Evolutionary conservation across 2,797 vertebrate species (phyloP).

Genomic region (Poecilia picta): DNA sequence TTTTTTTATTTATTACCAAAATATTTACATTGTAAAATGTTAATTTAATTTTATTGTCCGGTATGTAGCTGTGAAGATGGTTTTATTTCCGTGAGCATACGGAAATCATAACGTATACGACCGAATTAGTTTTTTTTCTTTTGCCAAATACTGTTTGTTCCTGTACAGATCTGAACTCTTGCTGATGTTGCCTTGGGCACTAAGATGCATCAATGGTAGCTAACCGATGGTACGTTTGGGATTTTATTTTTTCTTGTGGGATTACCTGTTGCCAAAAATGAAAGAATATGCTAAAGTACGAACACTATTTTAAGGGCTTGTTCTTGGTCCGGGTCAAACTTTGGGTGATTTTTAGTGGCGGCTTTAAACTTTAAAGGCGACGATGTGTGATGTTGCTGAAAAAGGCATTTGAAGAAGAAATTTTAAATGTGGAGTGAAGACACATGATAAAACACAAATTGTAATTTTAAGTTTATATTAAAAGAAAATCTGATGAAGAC

Average conservation of each 20-base stretch:
- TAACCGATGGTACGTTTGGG: conserved; percentile 54
- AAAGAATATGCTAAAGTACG: conserved; percentile 36
- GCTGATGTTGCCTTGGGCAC: conserved; percentile 81
- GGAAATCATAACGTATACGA: conserved; percentile 38
- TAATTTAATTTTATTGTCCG: conserved; percentile 55
- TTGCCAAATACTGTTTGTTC: conserved; percentile 78
- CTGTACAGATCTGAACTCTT: conserved; percentile 69
- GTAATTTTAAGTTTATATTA: conserved; percentile 82
- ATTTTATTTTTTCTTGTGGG: conserved; percentile 52
- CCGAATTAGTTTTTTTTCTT: conserved; percentile 53
- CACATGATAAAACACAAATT: conserved; percentile 79
- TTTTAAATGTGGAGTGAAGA: conserved; percentile 74
- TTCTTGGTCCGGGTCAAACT: conserved; percentile 66
- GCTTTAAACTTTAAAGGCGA: conserved; percentile 36
- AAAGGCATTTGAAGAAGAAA: conserved; percentile 70
- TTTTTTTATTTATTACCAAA: conserved; percentile 69
- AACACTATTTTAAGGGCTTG: conserved; percentile 82
- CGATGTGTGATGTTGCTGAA: conserved; percentile 51
- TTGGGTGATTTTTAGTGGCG: conserved; percentile 29
- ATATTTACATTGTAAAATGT: conserved; percentile 57
- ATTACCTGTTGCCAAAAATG: conserved; percentile 83
- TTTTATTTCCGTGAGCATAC: conserved; percentile 64
- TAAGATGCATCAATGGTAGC: conserved; percentile 76
- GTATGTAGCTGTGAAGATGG: conserved; percentile 54
- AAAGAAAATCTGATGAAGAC: conserved; percentile 66